These are phyloP conservation scores for Ochotona curzoniae DNA, from an alignment of 2,113 vertebrate genomes.

Conservation along the genomic window DNA sequence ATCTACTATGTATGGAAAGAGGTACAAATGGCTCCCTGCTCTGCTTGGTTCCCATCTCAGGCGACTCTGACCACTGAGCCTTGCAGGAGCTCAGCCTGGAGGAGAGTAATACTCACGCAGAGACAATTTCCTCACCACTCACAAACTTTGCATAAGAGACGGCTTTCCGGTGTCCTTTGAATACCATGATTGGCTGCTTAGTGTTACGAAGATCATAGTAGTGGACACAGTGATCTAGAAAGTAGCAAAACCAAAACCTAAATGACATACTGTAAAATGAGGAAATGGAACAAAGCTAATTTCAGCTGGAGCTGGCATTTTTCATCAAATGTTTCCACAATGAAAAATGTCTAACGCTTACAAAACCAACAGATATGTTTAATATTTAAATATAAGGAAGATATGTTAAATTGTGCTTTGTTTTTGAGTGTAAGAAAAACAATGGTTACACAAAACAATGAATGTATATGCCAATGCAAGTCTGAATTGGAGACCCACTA, in stretches of 20 bases:
- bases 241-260: not conserved
- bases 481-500: not conserved
- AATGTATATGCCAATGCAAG: not conserved
- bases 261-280: not conserved
- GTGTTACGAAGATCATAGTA: constrained; percentile 99
- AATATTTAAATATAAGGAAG: not conserved
- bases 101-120: constrained; percentile 92
- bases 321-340: constrained; percentile 34
- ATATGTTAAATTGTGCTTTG: not conserved
- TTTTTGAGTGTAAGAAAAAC: not conserved
- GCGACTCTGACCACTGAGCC: not conserved
- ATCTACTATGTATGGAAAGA: constrained; percentile 68
- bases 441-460: not conserved
- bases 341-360: not conserved
- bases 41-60: not conserved
- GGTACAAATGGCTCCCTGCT: too few relatives aligned
- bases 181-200: constrained; percentile 99
- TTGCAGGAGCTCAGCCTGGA: not conserved
- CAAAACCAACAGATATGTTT: not conserved
- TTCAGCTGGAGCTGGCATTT: not conserved
- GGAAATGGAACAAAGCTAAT: constrained; percentile 31
- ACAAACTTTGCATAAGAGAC: constrained; percentile 99
- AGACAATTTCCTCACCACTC: constrained; percentile 98
- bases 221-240: constrained; percentile 98
- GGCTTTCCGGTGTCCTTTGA: constrained; percentile 98